These are phyloP conservation scores for Dinomys branickii DNA, from an alignment of 2,113 vertebrate genomes.

Conservation along the genomic window DNA sequence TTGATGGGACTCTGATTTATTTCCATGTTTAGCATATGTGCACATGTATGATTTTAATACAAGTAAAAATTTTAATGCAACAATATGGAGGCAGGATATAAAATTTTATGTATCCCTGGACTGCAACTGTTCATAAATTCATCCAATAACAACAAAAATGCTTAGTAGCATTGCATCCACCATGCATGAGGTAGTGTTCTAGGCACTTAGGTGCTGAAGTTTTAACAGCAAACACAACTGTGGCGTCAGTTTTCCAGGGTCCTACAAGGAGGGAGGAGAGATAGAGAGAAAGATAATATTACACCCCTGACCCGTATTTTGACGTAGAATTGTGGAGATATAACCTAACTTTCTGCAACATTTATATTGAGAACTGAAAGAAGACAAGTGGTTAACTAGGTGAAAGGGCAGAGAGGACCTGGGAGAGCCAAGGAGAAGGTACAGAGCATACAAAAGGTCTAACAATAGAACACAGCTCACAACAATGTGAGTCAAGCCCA, in stretches of 20 bases:
- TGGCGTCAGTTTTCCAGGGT: background rate
- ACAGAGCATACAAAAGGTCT: background rate
- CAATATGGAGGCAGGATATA: background rate
- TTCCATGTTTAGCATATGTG: background rate
- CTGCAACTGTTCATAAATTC: background rate
- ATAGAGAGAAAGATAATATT: background rate
- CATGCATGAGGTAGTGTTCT: background rate
- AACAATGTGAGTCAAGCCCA: background rate
- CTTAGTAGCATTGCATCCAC: background rate
- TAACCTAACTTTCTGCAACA: background rate
- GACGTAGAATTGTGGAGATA: background rate
- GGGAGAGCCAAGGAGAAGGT: background rate
- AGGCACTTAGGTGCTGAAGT: background rate
- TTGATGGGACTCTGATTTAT: background rate
- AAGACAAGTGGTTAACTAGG: background rate
- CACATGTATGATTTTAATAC: background rate
- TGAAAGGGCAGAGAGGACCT: background rate
- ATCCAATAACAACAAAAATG: background rate
- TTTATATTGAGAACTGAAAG: background rate
- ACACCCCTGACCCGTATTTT: background rate
- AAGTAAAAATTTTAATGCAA: slow-evolving; percentile 16
- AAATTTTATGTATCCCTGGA: background rate
- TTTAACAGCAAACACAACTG: background rate
- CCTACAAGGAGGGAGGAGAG: background rate
- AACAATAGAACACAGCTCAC: background rate